These are phyloP conservation scores for Tridacna gigas DNA, from an alignment of 2,888 invertebrate species.

Conservation along the genomic window DNA sequence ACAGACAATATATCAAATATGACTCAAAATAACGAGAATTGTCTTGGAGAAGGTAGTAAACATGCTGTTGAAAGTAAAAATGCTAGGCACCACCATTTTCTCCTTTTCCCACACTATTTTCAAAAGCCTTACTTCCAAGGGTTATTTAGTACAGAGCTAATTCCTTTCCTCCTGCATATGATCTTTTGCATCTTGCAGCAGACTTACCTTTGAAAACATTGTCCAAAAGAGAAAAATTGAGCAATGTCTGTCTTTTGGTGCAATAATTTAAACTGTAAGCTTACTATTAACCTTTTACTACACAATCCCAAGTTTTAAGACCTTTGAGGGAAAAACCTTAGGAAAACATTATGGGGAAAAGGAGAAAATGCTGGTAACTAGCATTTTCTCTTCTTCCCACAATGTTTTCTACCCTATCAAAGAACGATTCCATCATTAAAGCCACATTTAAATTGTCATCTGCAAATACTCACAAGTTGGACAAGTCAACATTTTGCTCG, in stretches of 20 bases:
- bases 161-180: neutral
- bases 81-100: neutral
- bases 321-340: neutral
- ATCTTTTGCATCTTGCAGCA: neutral
- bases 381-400: neutral
- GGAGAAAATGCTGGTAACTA: neutral
- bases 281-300: neutral
- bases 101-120: neutral
- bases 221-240: neutral
- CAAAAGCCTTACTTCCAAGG: neutral
- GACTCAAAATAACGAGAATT: too few relatives aligned
- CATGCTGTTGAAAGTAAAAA: neutral
- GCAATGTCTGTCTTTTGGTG: neutral
- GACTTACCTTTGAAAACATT: neutral
- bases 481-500: too few relatives aligned
- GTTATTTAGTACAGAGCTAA: neutral
- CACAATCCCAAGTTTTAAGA: neutral
- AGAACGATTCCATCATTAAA: neutral
- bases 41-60: too few relatives aligned
- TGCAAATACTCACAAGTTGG: too few relatives aligned
- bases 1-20: too few relatives aligned
- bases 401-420: neutral
- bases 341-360: neutral
- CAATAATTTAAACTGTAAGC: neutral
- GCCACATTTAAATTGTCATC: neutral